Evolutionary conservation across 2,888 invertebrate genomes (phyloP).

Genomic region (Scaptomyza tumidula): DNA sequence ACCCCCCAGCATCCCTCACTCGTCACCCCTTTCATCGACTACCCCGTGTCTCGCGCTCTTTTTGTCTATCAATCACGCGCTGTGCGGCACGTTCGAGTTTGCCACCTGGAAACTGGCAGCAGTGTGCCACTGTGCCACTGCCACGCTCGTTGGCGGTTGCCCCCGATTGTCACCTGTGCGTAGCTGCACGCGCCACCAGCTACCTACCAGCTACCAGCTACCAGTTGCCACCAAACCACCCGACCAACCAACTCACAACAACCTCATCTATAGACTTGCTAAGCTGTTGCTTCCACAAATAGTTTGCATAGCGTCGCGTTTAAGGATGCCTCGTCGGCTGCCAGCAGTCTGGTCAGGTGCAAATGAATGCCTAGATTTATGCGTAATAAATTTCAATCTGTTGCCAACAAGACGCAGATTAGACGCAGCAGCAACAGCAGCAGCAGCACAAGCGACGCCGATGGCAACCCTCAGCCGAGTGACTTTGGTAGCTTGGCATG

Average conservation of each 20-base stretch:
- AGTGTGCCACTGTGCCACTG: constrained; percentile 1
- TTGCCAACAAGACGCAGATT: constrained; percentile 81
- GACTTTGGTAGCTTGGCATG: constrained; percentile 39
- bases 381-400: constrained; percentile 84
- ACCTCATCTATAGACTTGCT: constrained; percentile 18
- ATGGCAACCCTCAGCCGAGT: constrained; percentile 6
- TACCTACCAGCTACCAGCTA: constrained; percentile 13
- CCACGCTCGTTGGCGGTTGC: constrained; percentile 27
- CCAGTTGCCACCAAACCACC: constrained; percentile 4
- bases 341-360: constrained; percentile 67
- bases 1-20: not conserved
- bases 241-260: not conserved
- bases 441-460: constrained; percentile 17
- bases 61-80: constrained; percentile 53
- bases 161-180: constrained; percentile 70
- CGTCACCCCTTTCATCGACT: not conserved
- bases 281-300: constrained; percentile 69
- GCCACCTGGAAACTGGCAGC: constrained; percentile 13
- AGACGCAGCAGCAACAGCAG: constrained; percentile 50
- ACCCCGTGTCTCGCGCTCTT: not conserved
- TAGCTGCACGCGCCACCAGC: constrained; percentile 56
- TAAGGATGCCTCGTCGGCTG: constrained; percentile 10
- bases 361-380: constrained; percentile 82
- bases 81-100: constrained; percentile 62
- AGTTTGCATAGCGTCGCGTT: constrained; percentile 69